Evolutionary conservation across 2,888 invertebrate genomes (phyloP), one percentile per base, ranked within the genome.

Genomic region (Endotricha flammealis): DNA sequence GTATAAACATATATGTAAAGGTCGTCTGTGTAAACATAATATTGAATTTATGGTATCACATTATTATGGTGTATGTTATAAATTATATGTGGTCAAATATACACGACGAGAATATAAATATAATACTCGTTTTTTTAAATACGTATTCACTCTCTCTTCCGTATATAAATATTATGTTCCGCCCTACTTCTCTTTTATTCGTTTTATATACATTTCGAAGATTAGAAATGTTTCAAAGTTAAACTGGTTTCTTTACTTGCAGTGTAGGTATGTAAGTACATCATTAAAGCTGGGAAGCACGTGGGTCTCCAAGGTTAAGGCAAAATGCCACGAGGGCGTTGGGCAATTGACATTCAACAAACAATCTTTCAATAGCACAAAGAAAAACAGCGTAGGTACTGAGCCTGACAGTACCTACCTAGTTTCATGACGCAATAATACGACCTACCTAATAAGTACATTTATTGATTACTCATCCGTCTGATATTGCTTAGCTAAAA

Each of bases 241-340:
- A n/a, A n/a, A n/a, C n/a, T n/a, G n/a, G n/a, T 16, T 16, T 16
- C 16, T 16, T 16, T 16, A 4, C 6, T 16, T 3, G 6, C 16
- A 16, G 16, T 16, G 8, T 13, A 34, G 8, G 17, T 20, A 32
- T 10, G 3, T 10, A 29, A 11, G 6, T 30, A 31, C n/a, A 2
- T 27, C 27, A 42, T 43, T 36, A 35, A 38, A 31, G 20, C 33
- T 53, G 31, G 44, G 42, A 47, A 57, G 57, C 67, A 72, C 60
- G 70, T 72, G 72, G 73, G 70, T 48, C 39, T 47, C 46, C 66
- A 71, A 71, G 72, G 73, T 60, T 64, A 64, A 59, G 60, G 59
- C 53, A 61, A 46, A 43, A 29, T 42, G 48, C 32, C 41, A 48
- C 46, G 44, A 57, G 65, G 62, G 64, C 63, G 56, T 53, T 46